Conservation (phyloP, 2,113 vertebrate genomes). For the Cinclus cinclus region DNA sequence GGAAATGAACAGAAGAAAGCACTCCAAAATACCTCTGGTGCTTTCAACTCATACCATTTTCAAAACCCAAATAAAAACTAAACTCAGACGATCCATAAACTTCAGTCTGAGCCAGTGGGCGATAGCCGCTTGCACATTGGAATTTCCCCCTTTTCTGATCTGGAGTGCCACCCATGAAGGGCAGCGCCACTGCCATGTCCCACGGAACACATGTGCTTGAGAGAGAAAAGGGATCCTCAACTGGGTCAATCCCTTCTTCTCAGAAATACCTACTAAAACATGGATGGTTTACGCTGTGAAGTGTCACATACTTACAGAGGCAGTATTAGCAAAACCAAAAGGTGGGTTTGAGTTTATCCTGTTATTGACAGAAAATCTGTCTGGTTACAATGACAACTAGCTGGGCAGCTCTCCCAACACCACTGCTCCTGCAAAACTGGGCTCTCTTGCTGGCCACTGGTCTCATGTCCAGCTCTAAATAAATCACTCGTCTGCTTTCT, state of each 20-base stretch:
- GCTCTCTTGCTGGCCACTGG: neutral
- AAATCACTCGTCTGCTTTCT: neutral
- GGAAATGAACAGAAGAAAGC: neutral
- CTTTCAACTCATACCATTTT: neutral
- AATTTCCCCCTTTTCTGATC: neutral
- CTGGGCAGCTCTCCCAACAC: neutral
- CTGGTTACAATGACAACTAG: neutral
- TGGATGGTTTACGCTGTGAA: neutral
- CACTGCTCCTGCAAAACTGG: neutral
- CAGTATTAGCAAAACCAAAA: neutral
- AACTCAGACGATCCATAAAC: neutral
- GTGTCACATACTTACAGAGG: accelerated
- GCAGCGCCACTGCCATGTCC: accelerated
- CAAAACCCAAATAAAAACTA: neutral
- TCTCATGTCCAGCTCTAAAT: neutral
- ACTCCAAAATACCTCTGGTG: neutral
- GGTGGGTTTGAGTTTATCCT: accelerated
- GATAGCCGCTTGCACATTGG: accelerated
- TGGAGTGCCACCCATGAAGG: neutral
- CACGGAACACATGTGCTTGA: accelerated
- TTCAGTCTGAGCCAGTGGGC: neutral
- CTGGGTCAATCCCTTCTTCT: neutral
- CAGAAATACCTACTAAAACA: neutral
- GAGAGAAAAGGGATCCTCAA: accelerated
- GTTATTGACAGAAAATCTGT: neutral